These are phyloP conservation scores for Sminthurinus aureus DNA, from an alignment of 2,888 invertebrate species.

Conservation along the genomic window DNA sequence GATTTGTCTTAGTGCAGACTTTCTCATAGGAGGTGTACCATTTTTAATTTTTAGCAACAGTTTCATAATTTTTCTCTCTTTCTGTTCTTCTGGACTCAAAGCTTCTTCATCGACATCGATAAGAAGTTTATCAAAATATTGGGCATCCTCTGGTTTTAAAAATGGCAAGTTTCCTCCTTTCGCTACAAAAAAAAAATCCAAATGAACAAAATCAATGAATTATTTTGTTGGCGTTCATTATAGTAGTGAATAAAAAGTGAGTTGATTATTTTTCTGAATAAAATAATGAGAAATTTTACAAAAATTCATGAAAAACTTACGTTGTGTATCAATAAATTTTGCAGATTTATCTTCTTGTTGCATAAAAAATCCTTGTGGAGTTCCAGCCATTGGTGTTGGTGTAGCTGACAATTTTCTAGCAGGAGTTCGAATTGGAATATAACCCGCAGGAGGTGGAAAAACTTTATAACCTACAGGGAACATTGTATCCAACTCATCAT, in stretches of 20 bases:
- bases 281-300: too few species aligned
- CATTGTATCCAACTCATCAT: constrained; percentile 96
- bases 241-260: too few species aligned
- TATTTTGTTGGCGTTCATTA: too few species aligned
- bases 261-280: too few species aligned
- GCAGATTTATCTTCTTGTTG: constrained; percentile 87
- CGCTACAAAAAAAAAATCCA: too few species aligned
- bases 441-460: constrained; percentile 92
- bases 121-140: constrained; percentile 98
- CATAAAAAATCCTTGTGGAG: constrained; percentile 93
- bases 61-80: constrained; percentile 99
- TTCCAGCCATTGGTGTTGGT: constrained; percentile 94
- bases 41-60: constrained; percentile 98
- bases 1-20: constrained; percentile 95
- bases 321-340: constrained; percentile 95
- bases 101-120: constrained; percentile 98
- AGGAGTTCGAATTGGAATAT: constrained; percentile 96
- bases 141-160: constrained; percentile 99
- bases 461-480: constrained; percentile 99
- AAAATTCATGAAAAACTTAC: constrained; percentile 62
- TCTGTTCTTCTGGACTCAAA: constrained; percentile 94
- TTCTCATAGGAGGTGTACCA: constrained; percentile 99
- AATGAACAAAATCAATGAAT: too few species aligned
- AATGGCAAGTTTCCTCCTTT: constrained; percentile 95
- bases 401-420: constrained; percentile 97